Evolutionary conservation across 2,888 invertebrate species (phyloP), one percentile per base, ranked within the genome.

Genomic region (Pollenia angustigena): DNA sequence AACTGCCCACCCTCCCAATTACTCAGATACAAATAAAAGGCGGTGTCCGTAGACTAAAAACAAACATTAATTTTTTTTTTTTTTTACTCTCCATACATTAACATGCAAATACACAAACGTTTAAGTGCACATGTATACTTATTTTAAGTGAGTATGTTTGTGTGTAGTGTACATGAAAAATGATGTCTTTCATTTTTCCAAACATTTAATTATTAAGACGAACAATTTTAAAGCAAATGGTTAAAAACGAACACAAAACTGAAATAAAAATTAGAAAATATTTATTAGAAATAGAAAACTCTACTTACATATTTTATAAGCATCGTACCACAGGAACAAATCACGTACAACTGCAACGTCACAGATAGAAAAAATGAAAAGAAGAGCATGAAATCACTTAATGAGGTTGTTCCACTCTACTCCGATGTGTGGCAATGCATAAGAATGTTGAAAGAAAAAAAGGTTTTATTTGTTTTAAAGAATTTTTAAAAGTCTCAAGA

Each of bases 1-100:
- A 87, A 50, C n/a, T 48, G 42, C 11, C 89, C 88, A 71, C 90
- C 90, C 84, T 91, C 90, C 90, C 91, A 91, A 75, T 90, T 89
- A 32, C 89, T 89, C 9, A 78, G 54, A 42, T 85, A 88, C 48
- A 89, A 87, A 88, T 89, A 85, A 68, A 60, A 69, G 7, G 89
- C 78, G 1, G 89, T 89, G 12, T 89, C 86, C 4, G 68, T 46
- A 44, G 89, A 89, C 90, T 90, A 18, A 44, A 69, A 68, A 23
- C 10, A 74, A 74, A 42, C 32, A 48, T 56, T 3, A 9, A 14
- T 48, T 48, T 8, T 48, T 58, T 40, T 48, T 48, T 8, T 48
- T 58, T 40, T 50, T 40, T 66, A 12, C 1, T 54, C 32, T 32
- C 6, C 32, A 32, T 32, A 32, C 32, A 32, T 32, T 32, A 32